Percentiles rank a stretch among this genome's conserved stretches.
phyloP scores from a whole-genome alignment of 92 coral and sea anemone genomes.

The Zoanthus gigantus region DNA sequence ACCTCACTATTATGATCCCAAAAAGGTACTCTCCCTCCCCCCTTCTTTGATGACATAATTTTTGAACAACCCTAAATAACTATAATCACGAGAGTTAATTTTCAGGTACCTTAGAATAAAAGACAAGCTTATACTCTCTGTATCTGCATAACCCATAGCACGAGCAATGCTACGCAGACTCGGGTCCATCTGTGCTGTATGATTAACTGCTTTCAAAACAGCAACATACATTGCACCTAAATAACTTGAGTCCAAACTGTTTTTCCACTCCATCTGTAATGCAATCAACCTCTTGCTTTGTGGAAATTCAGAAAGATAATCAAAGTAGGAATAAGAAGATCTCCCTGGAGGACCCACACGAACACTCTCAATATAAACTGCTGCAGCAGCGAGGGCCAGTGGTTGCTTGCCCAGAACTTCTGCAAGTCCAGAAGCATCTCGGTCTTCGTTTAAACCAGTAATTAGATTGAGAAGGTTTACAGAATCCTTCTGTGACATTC shows the following conservation, averaged over 20 bases:
- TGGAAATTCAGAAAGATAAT: conserved; percentile 74
- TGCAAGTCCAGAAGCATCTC: conserved; percentile 62
- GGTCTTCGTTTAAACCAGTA: conserved; percentile 58
- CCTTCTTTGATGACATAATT: too few relatives aligned
- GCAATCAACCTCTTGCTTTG: conserved; percentile 61
- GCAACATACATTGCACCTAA: conserved; percentile 69
- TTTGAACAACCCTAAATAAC: conserved; percentile 41
- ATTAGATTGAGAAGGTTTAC: conserved; percentile 65
- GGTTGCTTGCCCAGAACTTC: conserved; percentile 73
- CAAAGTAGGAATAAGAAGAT: conserved; percentile 62
- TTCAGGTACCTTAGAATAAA: conserved; percentile 61
- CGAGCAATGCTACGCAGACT: conserved; percentile 74
- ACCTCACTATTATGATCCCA: too few relatives aligned
- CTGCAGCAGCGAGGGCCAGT: conserved; percentile 81
- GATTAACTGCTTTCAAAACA: conserved; percentile 72
- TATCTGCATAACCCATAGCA: conserved; percentile 68
- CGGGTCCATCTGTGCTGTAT: conserved; percentile 68
- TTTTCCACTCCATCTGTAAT: conserved; percentile 73
- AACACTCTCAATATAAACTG: conserved; percentile 74
- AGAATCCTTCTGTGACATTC: conserved; percentile 69
- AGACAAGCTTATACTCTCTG: conserved; percentile 66
- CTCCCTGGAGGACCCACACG: conserved; percentile 73
- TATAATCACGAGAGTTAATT: conserved; percentile 45
- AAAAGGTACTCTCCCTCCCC: too few relatives aligned
- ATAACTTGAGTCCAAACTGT: conserved; percentile 71